Evolutionary conservation across 2,113 vertebrate genomes (phyloP).

Genomic region (Calypte anna): DNA sequence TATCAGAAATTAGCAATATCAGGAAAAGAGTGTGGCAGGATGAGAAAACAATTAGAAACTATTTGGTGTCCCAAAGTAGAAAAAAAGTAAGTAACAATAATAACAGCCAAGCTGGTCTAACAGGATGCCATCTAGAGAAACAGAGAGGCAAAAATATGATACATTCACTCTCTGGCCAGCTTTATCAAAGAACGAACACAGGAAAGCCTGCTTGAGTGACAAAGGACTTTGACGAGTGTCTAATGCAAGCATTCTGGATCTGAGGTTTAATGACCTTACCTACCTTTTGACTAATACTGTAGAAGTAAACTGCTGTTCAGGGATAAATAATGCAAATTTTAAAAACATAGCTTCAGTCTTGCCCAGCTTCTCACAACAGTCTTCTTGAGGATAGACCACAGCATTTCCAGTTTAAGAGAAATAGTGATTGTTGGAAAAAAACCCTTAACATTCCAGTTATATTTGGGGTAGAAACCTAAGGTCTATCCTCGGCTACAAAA

Average conservation of each 20-base stretch:
- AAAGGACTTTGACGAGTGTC: background rate
- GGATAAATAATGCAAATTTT: background rate
- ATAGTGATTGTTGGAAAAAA: background rate
- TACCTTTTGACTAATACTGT: background rate
- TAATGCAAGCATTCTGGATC: background rate
- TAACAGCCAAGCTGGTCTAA: background rate
- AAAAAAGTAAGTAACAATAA: background rate
- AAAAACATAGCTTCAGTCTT: background rate
- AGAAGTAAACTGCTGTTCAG: background rate
- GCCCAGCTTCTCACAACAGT: background rate
- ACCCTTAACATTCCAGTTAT: background rate
- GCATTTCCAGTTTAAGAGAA: background rate
- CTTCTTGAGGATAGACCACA: background rate
- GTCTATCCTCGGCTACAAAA: background rate
- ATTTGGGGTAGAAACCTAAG: background rate
- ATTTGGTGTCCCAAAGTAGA: conserved; percentile 25
- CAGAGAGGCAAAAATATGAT: background rate
- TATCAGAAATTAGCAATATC: conserved; percentile 61
- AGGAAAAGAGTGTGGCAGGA: conserved; percentile 38
- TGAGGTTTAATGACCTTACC: background rate
- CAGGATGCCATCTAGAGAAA: background rate
- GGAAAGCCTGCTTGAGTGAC: background rate
- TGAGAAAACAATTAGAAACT: conserved; percentile 61
- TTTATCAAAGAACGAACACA: conserved; percentile 30
- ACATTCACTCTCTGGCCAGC: background rate